Percentiles rank a stretch among this genome's conserved stretches.
Conservation (phyloP, 2,797 vertebrate genomes). For the Sebastes alutus region DNA sequence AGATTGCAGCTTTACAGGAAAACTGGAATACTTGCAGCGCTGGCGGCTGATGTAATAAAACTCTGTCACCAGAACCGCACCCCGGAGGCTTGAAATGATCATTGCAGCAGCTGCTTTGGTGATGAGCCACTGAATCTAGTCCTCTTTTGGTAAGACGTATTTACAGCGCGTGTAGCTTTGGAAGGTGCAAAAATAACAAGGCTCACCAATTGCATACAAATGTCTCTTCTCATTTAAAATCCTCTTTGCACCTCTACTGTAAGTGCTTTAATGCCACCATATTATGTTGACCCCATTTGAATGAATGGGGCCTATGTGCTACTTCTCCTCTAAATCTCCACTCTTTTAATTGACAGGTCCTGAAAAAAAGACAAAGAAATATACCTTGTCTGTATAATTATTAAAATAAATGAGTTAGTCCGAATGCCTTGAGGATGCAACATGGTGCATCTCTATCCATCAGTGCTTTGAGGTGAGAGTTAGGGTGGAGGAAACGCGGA, state of each 20-base stretch:
- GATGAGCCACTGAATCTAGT: slow-evolving; percentile 13
- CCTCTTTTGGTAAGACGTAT: slow-evolving; percentile 10
- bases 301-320: background rate
- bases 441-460: slow-evolving; percentile 16
- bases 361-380: background rate
- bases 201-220: background rate
- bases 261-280: slow-evolving; percentile 6
- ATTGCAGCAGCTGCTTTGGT: slow-evolving; percentile 49
- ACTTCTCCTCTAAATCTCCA: background rate
- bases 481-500: slow-evolving; percentile 95
- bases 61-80: slow-evolving; percentile 40
- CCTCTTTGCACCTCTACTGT: background rate
- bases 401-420: background rate
- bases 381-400: background rate
- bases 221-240: background rate
- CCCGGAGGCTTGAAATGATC: slow-evolving; percentile 47
- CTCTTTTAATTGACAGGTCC: background rate
- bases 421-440: background rate
- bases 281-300: background rate
- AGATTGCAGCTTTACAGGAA: slow-evolving; percentile 13
- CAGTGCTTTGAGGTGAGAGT: slow-evolving; percentile 96
- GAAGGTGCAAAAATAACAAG: background rate
- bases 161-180: background rate
- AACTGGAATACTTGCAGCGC: slow-evolving; percentile 5
- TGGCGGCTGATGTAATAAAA: slow-evolving; percentile 37